phyloP scores from a whole-genome alignment of 1,140 invertebrate species.

The Apis dorsata region DNA sequence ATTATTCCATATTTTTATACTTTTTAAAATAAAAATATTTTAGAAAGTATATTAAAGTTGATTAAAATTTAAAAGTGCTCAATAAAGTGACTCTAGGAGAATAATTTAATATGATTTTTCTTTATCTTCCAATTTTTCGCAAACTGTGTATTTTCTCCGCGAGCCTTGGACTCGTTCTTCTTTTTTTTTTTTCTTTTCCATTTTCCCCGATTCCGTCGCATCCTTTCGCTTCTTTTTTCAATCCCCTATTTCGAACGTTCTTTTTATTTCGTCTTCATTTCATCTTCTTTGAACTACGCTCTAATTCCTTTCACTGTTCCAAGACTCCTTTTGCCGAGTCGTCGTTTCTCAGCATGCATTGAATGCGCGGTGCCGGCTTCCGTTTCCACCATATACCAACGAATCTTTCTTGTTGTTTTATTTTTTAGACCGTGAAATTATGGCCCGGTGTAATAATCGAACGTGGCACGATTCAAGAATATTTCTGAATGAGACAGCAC shows the following conservation, averaged over 20 bases:
- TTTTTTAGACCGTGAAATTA: conserved; percentile 10
- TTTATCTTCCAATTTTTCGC: neutral
- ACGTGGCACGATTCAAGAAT: neutral
- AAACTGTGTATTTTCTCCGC: neutral
- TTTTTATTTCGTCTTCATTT: conserved; percentile 32
- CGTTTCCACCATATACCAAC: neutral
- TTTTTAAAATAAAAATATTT: too few species aligned
- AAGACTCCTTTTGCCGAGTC: conserved; percentile 2
- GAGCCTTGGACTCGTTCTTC: neutral
- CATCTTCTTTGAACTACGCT: conserved; percentile 32
- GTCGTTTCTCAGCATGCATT: neutral
- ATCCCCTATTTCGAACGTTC: neutral
- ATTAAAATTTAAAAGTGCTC: too few species aligned
- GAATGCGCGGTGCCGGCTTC: conserved; percentile 1
- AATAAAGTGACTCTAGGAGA: too few species aligned
- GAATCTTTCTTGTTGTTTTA: conserved; percentile 2
- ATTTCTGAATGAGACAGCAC: neutral
- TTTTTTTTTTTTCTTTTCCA: neutral
- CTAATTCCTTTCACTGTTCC: conserved; percentile 44
- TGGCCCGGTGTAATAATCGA: neutral
- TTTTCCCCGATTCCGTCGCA: neutral
- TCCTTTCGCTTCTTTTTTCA: neutral
- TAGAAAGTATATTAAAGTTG: too few species aligned
- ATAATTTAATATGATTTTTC: too few species aligned
- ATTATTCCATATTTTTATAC: too few species aligned